Evolutionary conservation across 2,797 vertebrate species (phyloP), one percentile per base, ranked within the genome.

Genomic region (Pipistrellus kuhlii): DNA sequence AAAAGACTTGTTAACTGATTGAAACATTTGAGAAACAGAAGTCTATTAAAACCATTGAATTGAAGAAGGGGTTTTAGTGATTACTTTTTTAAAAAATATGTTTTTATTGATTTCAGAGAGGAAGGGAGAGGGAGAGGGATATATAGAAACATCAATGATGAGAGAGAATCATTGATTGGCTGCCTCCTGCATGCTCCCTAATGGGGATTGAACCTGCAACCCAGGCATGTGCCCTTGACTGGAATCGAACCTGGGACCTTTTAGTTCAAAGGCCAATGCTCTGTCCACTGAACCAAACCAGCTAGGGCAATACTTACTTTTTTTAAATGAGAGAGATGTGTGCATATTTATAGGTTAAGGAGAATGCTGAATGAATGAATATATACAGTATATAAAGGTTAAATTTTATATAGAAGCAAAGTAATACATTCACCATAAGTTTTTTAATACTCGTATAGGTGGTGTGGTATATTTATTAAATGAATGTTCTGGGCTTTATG

Each of bases 401-500:
- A 90, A 80, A 55, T 87, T 84, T 92, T 69, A 35, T 68, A 48
- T 46, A 69, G n/a, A 92, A 89, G 13, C 25, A 90, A 89, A 77
- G 3, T 15, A 77, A 82, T 59, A 69, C 6, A 90, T 17, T 87
- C 27, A 89, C 57, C 72, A 4, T 48, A 46, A 78, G 8, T 12
- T 83, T 92, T 46, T 51, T 53, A 72, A 89, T 72, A 21, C 53
- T 55, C 21, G 8, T 23, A n/a, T 73, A 72, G 41, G 59, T 90
- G 55, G 85, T 85, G 2, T 41, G 62, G 35, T 85, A 1, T 93
- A 85, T 93, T 88, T 91, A 89, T 53, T 44, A 93, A 92, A 94
- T 32, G 64, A 18, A 64, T 57, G 46, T 53, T 90, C 35, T 38
- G n/a, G 6, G 38, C 30, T 69, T 83, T 93, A 62, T 93, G 3